Percentiles rank a stretch among this genome's conserved stretches.
These are phyloP conservation scores for Aythya baeri DNA, from an alignment of 2,113 vertebrate species.

Conservation along the genomic window DNA sequence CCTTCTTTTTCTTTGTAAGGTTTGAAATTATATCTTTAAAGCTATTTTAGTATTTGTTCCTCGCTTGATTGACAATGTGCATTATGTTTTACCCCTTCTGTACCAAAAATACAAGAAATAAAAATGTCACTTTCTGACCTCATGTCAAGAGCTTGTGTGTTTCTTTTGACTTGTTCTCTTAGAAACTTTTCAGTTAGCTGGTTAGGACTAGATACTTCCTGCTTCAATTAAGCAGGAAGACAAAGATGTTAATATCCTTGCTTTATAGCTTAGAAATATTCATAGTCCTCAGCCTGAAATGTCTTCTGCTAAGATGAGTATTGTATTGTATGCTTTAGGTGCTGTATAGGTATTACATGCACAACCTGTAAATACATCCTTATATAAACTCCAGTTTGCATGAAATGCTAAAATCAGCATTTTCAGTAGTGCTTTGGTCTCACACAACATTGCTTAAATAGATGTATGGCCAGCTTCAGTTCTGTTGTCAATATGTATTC, in stretches of 20 bases:
- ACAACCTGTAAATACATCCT: background rate
- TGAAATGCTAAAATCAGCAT: background rate
- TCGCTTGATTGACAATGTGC: background rate
- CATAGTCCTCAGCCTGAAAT: background rate
- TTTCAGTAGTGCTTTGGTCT: background rate
- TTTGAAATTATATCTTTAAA: constrained; percentile 3
- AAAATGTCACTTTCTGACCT: background rate
- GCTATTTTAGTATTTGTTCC: background rate
- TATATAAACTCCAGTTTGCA: background rate
- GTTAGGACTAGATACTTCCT: background rate
- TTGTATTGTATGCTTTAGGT: background rate
- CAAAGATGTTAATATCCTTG: background rate
- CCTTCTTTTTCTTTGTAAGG: background rate
- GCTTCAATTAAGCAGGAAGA: background rate
- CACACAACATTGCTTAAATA: background rate
- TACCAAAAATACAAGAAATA: background rate
- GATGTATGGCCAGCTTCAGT: background rate
- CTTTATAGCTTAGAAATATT: background rate
- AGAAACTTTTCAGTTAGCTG: background rate
- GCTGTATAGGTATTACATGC: background rate
- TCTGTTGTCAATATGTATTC: no score
- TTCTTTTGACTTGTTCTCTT: background rate
- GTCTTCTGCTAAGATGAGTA: background rate
- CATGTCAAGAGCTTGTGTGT: background rate
- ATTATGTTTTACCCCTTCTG: background rate